Conservation (phyloP, 2,113 vertebrate genomes). For the Artemisiospiza belli region DNA sequence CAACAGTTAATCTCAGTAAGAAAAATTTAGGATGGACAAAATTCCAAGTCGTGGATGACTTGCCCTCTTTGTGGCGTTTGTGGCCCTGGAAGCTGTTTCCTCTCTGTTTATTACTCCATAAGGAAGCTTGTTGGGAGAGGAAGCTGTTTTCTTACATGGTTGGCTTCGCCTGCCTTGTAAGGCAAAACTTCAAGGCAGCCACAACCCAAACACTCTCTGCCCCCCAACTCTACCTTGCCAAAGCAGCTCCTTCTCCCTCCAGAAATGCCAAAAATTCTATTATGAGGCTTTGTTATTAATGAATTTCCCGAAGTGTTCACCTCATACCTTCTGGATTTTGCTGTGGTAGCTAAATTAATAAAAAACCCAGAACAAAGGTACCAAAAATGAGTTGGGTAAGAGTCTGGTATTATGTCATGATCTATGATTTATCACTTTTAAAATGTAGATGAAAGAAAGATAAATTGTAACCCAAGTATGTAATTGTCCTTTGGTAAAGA, state of each 20-base stretch:
- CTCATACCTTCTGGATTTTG: background rate
- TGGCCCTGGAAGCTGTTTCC: background rate
- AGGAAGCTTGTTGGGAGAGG: background rate
- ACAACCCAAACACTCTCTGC: background rate
- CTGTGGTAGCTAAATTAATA: background rate
- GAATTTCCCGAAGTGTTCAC: background rate
- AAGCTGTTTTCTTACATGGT: background rate
- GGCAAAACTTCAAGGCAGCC: background rate
- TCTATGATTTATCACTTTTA: background rate
- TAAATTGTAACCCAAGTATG: background rate
- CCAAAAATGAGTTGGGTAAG: background rate
- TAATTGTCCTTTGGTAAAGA: background rate
- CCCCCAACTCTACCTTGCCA: fast-evolving
- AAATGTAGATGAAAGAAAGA: background rate
- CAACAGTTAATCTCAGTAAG: background rate
- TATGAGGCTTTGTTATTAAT: background rate
- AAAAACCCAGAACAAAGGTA: background rate
- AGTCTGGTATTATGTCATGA: background rate
- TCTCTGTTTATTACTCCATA: background rate
- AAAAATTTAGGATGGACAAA: background rate
- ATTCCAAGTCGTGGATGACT: background rate
- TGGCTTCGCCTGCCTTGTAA: background rate
- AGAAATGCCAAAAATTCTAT: background rate
- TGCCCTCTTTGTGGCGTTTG: background rate
- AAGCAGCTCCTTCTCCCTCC: fast-evolving